Percentiles rank a stretch among this genome's conserved stretches.
Conservation (phyloP, 2,888 invertebrate genomes). For the Heliconius ismenius region DNA sequence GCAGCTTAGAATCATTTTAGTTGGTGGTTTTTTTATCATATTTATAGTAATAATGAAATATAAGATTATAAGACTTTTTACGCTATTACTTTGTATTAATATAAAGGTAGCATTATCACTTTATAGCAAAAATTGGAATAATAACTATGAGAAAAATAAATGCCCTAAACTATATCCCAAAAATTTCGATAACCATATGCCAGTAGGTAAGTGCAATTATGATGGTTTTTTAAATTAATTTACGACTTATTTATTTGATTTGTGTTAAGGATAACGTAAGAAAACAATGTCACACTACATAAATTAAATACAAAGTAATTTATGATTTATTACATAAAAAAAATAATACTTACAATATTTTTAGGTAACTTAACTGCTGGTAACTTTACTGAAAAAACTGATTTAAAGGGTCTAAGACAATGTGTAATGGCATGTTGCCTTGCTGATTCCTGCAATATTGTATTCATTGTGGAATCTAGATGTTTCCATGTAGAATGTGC, state of each 20-base stretch:
- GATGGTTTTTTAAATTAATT: background rate
- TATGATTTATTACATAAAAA: background rate
- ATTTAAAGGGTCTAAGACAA: constrained; percentile 79
- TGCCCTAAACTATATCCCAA: constrained; percentile 81
- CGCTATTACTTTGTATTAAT: constrained; percentile 56
- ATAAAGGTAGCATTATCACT: constrained; percentile 61
- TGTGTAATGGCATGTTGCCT: constrained; percentile 87
- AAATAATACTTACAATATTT: constrained; percentile 24
- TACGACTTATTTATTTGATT: background rate
- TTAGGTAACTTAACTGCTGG: constrained; percentile 82
- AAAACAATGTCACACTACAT: background rate
- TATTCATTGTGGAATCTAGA: constrained; percentile 87
- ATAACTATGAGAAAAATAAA: constrained; percentile 75
- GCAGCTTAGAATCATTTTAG: constrained; percentile 36
- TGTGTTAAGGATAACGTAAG: too few species aligned
- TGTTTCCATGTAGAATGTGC: constrained; percentile 90
- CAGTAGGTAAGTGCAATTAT: constrained; percentile 72
- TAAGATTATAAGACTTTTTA: constrained; percentile 49
- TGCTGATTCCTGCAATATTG: constrained; percentile 87
- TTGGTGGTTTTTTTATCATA: constrained; percentile 27
- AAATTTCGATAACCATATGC: constrained; percentile 80
- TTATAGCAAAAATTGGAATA: constrained; percentile 74
- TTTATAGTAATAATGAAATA: constrained; percentile 42
- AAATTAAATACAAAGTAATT: background rate
- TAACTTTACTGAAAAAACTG: constrained; percentile 81